Conservation (phyloP, 2,888 invertebrate species). For the Coremacera marginata region DNA sequence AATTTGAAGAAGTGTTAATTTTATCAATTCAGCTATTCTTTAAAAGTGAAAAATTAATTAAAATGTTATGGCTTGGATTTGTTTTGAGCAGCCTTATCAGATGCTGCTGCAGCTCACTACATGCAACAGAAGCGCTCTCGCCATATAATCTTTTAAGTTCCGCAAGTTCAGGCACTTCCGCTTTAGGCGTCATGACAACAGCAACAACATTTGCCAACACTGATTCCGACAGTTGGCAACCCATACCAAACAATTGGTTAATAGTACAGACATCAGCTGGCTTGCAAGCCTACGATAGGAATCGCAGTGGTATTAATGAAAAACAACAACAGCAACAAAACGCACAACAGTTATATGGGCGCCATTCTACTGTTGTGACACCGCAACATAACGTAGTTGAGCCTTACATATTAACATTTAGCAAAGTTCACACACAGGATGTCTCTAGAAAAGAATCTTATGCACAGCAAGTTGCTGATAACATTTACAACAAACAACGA, state of each 20-base stretch:
- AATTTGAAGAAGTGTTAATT: not conserved
- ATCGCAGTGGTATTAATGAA: not conserved
- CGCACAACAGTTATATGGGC: not conserved
- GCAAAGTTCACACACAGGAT: no score
- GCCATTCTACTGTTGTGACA: no score
- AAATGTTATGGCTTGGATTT: conserved; percentile 4
- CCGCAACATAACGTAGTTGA: no score
- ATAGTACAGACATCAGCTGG: conserved; percentile 50
- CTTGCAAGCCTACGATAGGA: not conserved
- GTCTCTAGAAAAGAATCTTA: no score
- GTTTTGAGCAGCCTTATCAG: not conserved
- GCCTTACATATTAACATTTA: no score
- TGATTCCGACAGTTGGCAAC: conserved; percentile 33
- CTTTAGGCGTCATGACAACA: conserved; percentile 5
- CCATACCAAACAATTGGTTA: conserved; percentile 57
- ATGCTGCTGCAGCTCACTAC: no score
- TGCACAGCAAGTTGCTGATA: no score
- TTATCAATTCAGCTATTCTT: not conserved
- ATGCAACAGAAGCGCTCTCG: not conserved
- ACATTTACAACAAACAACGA: no score
- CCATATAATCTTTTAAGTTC: conserved; percentile 50
- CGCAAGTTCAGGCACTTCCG: conserved; percentile 47
- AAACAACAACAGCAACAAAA: not conserved
- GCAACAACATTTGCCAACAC: not conserved
- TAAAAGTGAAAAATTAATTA: not conserved